These are phyloP conservation scores for Lordiphosa andalusiaca DNA, from an alignment of 2,888 invertebrate genomes.

Conservation along the genomic window DNA sequence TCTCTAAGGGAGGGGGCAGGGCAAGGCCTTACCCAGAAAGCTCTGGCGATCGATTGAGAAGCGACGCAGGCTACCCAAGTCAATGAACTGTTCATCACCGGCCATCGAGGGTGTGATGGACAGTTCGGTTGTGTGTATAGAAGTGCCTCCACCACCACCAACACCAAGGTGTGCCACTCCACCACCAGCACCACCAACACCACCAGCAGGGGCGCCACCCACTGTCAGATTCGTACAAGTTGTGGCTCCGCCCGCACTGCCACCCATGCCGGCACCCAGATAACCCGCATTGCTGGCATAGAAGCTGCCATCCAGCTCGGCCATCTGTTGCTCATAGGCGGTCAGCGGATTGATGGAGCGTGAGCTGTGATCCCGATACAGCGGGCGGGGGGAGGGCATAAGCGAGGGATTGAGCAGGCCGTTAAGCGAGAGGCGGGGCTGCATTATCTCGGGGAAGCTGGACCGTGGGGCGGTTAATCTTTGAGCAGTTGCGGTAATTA, in stretches of 20 bases:
- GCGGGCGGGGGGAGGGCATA: constrained; percentile 78
- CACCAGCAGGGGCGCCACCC: constrained; percentile 37
- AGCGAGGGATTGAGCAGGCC: constrained; percentile 78
- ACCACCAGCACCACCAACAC: constrained; percentile 18
- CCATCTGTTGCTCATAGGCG: constrained; percentile 77
- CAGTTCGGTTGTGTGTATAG: constrained; percentile 78
- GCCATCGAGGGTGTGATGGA: constrained; percentile 78
- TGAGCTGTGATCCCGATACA: constrained; percentile 78
- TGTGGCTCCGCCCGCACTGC: constrained; percentile 52
- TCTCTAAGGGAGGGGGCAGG: constrained; percentile 5
- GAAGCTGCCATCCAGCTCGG: constrained; percentile 76
- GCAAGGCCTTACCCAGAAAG: constrained; percentile 77
- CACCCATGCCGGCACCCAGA: constrained; percentile 59
- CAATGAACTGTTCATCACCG: constrained; percentile 78
- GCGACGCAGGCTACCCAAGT: constrained; percentile 79
- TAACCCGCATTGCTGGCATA: constrained; percentile 71
- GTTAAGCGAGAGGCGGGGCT: constrained; percentile 79
- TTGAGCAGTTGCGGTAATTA: constrained; percentile 25
- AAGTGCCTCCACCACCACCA: constrained; percentile 32
- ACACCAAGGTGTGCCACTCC: constrained; percentile 19
- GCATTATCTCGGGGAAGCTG: constrained; percentile 78
- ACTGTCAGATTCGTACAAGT: constrained; percentile 60
- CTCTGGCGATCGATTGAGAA: constrained; percentile 80
- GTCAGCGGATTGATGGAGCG: constrained; percentile 78
- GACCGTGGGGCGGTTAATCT: constrained; percentile 61